phyloP scores from a whole-genome alignment of 2,888 invertebrate genomes.

The Dilophus febrilis region DNA sequence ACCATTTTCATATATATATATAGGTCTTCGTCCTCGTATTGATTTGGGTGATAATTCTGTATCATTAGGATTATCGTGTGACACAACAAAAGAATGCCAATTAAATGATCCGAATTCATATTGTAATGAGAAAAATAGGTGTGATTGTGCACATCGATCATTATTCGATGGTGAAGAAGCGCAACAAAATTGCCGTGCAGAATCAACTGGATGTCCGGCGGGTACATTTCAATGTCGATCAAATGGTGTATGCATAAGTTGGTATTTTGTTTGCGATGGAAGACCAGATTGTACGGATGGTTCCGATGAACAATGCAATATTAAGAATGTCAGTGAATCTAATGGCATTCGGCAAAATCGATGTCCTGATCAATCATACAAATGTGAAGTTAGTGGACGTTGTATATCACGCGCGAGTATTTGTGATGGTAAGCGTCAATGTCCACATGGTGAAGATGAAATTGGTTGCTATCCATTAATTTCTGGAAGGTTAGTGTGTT shows the following conservation, averaged over 20 bases:
- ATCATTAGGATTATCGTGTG: constrained; percentile 61
- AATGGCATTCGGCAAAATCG: constrained; percentile 30
- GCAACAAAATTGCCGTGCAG: constrained; percentile 42
- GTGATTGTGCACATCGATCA: constrained; percentile 49
- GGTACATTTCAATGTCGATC: constrained; percentile 68
- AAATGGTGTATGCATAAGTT: constrained; percentile 72
- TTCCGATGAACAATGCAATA: constrained; percentile 64
- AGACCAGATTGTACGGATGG: constrained; percentile 70
- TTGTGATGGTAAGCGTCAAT: constrained; percentile 55
- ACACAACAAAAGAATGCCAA: constrained; percentile 60
- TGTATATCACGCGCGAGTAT: constrained; percentile 65
- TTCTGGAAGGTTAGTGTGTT: constrained; percentile 32
- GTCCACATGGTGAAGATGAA: constrained; percentile 62
- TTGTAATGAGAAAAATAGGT: constrained; percentile 40
- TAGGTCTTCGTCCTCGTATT: constrained; percentile 19
- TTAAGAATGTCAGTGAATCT: constrained; percentile 24
- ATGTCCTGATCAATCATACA: constrained; percentile 56
- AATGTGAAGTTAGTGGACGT: constrained; percentile 44
- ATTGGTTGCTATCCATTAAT: constrained; percentile 42
- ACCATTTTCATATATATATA: background rate
- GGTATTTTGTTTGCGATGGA: constrained; percentile 80
- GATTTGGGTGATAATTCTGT: constrained; percentile 33
- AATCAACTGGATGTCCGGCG: constrained; percentile 59
- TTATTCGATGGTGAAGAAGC: constrained; percentile 42
- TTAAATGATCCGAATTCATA: constrained; percentile 59